Evolutionary conservation across 2,113 vertebrate species (phyloP), one percentile per base, ranked within the genome.

Genomic region (Numida meleagris): DNA sequence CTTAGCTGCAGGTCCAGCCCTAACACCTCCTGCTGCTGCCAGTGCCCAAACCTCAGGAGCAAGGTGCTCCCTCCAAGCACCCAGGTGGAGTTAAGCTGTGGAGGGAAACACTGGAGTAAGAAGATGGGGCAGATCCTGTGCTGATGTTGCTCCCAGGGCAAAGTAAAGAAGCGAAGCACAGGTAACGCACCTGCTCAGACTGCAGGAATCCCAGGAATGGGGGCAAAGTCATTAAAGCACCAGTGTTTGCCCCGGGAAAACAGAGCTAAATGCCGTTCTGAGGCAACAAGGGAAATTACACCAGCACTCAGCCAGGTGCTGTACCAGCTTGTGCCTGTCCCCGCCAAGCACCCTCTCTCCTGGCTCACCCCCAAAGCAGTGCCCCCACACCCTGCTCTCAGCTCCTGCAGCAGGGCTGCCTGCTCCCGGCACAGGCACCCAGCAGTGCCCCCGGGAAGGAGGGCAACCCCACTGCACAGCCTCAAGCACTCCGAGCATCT

Each of bases 131-230:
- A 55, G 38, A 53, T 80, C n/a, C 29, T 11, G 13, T 23, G 38
- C 24, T 1, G 4, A 72, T 38, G 78, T 75, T 40, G 36, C 63
- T 77, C 65, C 51, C 43, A 48, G 40, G 14, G 42, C 48, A 86
- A 78, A 55, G 61, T 24, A 86, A 65, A 29, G 27, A 0, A 0
- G 61, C 1, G 2, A 33, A 90, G 57, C 51, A 51, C 3, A 10
- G 36, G 36, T 85, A 78, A 86, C 38, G 45, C 34, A 42, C 45
- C 62, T 61, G 27, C 77, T 84, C 43, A 78, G 62, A 48, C 50
- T 40, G 50, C 70, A 87, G 90, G 81, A 92, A 94, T 95, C 72
- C 66, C 50, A 92, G 25, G 89, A 96, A 89, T 58, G 81, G 82
- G 81, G 59, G 10, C 71, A 83, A 95, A 88, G 72, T 53, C 89